Evolutionary conservation across 1,140 invertebrate genomes (phyloP).

Genomic region (Drosophila erecta): DNA sequence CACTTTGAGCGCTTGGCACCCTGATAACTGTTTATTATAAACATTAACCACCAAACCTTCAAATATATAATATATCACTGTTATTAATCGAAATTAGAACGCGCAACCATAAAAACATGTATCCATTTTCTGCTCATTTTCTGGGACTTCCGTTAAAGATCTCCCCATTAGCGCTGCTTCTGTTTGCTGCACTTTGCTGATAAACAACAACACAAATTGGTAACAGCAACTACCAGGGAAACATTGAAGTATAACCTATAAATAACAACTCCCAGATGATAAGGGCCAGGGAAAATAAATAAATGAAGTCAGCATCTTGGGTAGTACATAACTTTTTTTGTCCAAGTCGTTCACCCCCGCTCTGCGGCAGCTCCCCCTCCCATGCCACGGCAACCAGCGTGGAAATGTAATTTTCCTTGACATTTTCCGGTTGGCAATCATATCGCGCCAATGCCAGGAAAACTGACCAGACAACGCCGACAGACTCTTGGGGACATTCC

Average conservation of each 20-base stretch:
- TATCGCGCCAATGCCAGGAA: constrained; percentile 72
- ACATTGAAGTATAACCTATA: constrained; percentile 59
- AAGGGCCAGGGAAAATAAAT: constrained; percentile 54
- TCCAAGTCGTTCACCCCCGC: constrained; percentile 48
- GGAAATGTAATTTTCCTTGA: constrained; percentile 80
- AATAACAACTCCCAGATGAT: constrained; percentile 73
- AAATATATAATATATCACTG: too few species aligned
- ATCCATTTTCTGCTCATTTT: constrained; percentile 5
- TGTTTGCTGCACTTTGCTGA: constrained; percentile 66
- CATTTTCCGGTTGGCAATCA: constrained; percentile 81
- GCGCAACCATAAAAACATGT: background rate
- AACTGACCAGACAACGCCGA: constrained; percentile 40
- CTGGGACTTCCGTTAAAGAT: constrained; percentile 2
- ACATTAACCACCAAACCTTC: too few species aligned
- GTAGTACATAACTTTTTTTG: constrained; percentile 77
- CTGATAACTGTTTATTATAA: too few species aligned
- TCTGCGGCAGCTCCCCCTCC: background rate
- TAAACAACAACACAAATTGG: constrained; percentile 73
- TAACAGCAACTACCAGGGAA: constrained; percentile 42
- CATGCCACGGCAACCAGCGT: constrained; percentile 32
- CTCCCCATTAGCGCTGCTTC: constrained; percentile 13
- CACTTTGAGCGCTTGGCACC: too few species aligned
- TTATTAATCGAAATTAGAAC: background rate
- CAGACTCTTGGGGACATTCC: constrained; percentile 49
- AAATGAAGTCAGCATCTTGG: constrained; percentile 79